Conservation (phyloP, 2,888 invertebrate species). For the Ypsolopha scabrella region DNA sequence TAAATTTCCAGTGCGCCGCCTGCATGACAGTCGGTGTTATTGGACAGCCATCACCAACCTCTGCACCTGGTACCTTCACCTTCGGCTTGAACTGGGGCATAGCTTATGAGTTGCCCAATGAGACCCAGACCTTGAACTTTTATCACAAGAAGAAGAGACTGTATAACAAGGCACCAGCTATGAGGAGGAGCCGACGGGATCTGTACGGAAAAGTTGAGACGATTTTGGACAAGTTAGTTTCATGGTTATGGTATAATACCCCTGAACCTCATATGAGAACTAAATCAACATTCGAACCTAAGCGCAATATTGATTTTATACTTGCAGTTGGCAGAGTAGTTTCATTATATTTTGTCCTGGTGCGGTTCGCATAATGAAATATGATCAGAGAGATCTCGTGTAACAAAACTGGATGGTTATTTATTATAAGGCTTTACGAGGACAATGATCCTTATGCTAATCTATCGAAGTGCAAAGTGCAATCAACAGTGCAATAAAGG, state of each 20-base stretch:
- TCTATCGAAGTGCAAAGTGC: too few relatives aligned
- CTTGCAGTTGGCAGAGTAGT: too few relatives aligned
- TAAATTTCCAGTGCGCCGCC: constrained; percentile 52
- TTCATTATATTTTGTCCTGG: too few relatives aligned
- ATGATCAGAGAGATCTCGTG: too few relatives aligned
- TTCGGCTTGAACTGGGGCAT: constrained; percentile 79
- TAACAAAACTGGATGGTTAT: too few relatives aligned
- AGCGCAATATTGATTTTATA: too few relatives aligned
- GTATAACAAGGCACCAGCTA: constrained; percentile 45
- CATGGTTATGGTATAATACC: neutral
- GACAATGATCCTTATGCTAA: too few relatives aligned
- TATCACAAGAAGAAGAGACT: constrained; percentile 30
- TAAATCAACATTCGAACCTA: too few relatives aligned
- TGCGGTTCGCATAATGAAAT: too few relatives aligned
- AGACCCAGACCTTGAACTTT: constrained; percentile 50
- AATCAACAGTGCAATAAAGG: too few relatives aligned
- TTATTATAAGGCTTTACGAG: too few relatives aligned
- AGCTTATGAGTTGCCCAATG: constrained; percentile 73
- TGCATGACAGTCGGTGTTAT: constrained; percentile 72
- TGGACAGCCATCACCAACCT: constrained; percentile 64
- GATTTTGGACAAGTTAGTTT: constrained; percentile 76
- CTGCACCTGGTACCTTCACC: constrained; percentile 66
- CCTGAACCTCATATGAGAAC: too few relatives aligned
- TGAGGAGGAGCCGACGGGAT: constrained; percentile 74
- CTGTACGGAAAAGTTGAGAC: constrained; percentile 77